phyloP scores from a whole-genome alignment of 2,888 invertebrate species.

The Cacoxenus indagator region DNA sequence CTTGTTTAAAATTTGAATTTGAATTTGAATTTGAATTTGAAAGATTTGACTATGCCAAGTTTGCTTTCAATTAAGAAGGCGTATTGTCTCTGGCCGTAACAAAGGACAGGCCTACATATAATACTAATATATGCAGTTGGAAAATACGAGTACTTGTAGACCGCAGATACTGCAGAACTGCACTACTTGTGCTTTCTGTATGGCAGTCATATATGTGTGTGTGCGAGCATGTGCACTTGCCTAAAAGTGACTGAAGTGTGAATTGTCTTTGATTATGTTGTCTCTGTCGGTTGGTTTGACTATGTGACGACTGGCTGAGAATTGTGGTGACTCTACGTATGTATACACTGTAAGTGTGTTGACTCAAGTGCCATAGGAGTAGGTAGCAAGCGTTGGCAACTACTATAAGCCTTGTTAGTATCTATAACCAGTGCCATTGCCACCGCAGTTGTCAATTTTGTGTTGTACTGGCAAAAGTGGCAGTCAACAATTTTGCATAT shows the following conservation, averaged over 20 bases:
- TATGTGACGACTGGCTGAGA: neutral
- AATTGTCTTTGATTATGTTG: conserved; percentile 22
- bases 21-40: conserved; percentile 48
- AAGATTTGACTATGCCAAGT: conserved; percentile 30
- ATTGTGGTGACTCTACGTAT: neutral
- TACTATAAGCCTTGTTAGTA: neutral
- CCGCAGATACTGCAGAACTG: neutral
- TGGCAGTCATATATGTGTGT: neutral
- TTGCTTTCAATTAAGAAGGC: conserved; percentile 41
- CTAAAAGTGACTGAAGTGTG: conserved; percentile 21
- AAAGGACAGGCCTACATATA: conserved; percentile 11
- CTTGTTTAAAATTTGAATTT: conserved; percentile 45
- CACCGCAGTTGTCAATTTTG: conserved; percentile 7
- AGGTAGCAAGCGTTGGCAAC: neutral
- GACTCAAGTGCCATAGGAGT: neutral
- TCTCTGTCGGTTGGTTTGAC: neutral
- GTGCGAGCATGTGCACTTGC: neutral
- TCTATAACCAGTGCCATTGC: neutral
- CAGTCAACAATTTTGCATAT: conserved; percentile 14
- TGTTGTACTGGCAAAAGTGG: neutral
- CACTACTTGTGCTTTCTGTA: neutral
- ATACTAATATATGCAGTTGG: neutral
- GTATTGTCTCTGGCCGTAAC: conserved; percentile 41
- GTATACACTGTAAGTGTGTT: neutral
- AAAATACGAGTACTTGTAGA: neutral